These are phyloP conservation scores for Calephelis virginiensis DNA, from an alignment of 1,140 invertebrate species.

Conservation along the genomic window DNA sequence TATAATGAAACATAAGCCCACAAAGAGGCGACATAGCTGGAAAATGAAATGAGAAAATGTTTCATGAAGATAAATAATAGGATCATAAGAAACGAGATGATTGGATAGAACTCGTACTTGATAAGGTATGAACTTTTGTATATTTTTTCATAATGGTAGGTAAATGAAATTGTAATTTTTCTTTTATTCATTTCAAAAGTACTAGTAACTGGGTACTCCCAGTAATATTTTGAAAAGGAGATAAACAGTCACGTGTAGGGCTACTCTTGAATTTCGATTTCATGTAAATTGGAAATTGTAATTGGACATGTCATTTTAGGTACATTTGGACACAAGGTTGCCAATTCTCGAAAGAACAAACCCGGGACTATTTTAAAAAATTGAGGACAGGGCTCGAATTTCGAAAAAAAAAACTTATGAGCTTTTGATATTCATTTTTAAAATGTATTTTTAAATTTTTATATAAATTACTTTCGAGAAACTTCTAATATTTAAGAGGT, in stretches of 20 bases:
- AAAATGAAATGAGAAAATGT: conserved; percentile 28
- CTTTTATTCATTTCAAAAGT: too few relatives aligned
- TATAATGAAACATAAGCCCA: conserved; percentile 22
- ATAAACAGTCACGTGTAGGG: neutral
- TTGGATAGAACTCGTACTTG: conserved; percentile 25
- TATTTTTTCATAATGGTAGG: neutral
- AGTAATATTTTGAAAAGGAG: neutral
- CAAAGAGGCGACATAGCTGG: conserved; percentile 21
- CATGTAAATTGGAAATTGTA: too few relatives aligned
- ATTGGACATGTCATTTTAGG: neutral
- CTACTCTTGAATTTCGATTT: too few relatives aligned
- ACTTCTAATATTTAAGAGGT: too few relatives aligned
- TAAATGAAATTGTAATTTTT: neutral
- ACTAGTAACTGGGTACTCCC: too few relatives aligned
- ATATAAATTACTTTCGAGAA: too few relatives aligned
- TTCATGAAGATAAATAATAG: conserved; percentile 25
- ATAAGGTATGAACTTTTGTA: conserved; percentile 6
- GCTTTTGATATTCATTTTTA: too few relatives aligned
- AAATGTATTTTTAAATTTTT: too few relatives aligned
- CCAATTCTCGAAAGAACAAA: too few relatives aligned
- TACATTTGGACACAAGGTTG: neutral
- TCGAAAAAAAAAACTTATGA: too few relatives aligned
- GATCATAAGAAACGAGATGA: conserved; percentile 23
- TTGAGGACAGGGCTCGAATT: too few relatives aligned
- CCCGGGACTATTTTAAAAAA: too few relatives aligned